Evolutionary conservation across 1,140 invertebrate species (phyloP).

Genomic region (Eupristina koningsbergeri): DNA sequence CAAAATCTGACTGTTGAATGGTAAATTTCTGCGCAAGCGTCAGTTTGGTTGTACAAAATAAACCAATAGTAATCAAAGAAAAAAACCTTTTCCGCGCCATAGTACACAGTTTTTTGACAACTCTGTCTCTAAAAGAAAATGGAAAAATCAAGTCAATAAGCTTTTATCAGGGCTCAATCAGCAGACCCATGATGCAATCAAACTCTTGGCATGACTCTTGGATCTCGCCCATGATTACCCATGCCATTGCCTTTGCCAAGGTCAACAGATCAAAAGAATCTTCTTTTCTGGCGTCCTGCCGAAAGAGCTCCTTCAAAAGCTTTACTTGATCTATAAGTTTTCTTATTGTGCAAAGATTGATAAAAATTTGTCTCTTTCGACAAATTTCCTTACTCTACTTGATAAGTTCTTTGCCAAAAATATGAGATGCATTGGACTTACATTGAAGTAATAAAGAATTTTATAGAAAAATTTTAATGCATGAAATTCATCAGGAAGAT

Average conservation of each 20-base stretch:
- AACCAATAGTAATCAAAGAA: background rate
- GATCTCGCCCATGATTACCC: background rate
- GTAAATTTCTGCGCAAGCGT: background rate
- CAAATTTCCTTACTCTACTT: too few relatives aligned
- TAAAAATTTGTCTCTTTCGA: too few relatives aligned
- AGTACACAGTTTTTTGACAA: background rate
- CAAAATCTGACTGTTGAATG: constrained; percentile 3
- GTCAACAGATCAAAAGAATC: background rate
- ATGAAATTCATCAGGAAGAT: too few relatives aligned
- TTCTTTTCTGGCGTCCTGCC: background rate
- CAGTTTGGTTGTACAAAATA: background rate
- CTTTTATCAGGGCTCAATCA: background rate
- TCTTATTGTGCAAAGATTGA: background rate
- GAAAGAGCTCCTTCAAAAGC: background rate
- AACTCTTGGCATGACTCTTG: background rate
- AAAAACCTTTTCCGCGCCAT: too few relatives aligned
- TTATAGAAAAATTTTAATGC: too few relatives aligned
- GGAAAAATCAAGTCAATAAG: background rate
- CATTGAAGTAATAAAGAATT: too few relatives aligned
- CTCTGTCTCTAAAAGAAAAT: too few relatives aligned
- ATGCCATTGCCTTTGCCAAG: background rate
- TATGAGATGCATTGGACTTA: too few relatives aligned
- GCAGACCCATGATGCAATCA: background rate
- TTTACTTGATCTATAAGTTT: background rate
- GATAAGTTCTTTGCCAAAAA: too few relatives aligned